phyloP scores from a whole-genome alignment of 2,888 invertebrate species.

The Cephus pulcher region DNA sequence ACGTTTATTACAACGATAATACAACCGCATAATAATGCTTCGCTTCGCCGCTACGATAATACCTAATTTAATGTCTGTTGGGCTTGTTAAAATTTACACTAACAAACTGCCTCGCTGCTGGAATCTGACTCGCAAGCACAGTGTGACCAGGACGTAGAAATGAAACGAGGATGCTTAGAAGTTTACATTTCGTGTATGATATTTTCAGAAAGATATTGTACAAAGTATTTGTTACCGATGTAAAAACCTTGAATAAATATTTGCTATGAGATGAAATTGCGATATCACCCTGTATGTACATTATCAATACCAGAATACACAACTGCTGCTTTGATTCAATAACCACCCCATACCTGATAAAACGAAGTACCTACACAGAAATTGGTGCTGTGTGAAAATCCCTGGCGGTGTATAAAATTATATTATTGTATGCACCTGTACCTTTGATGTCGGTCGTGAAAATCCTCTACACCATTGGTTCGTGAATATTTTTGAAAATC shows the following conservation, averaged over 20 bases:
- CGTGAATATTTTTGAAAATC: neutral
- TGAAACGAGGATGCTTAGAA: neutral
- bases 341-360: neutral
- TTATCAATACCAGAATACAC: neutral
- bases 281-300: neutral
- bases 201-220: neutral
- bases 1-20: slow-evolving; percentile 49
- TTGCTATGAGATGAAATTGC: neutral
- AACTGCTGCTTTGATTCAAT: neutral
- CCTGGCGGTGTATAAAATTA: neutral
- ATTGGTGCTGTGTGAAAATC: neutral
- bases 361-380: no score
- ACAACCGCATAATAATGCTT: slow-evolving; percentile 39
- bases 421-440: neutral
- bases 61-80: slow-evolving; percentile 14
- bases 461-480: neutral
- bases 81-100: neutral
- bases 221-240: neutral
- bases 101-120: neutral
- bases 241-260: neutral
- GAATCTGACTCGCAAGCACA: neutral
- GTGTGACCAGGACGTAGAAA: neutral
- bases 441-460: neutral
- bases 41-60: slow-evolving; percentile 31
- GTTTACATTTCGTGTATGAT: neutral